Evolutionary conservation across 2,888 invertebrate genomes (phyloP), one percentile per base, ranked within the genome.

Genomic region (Cheilosia grossa): DNA sequence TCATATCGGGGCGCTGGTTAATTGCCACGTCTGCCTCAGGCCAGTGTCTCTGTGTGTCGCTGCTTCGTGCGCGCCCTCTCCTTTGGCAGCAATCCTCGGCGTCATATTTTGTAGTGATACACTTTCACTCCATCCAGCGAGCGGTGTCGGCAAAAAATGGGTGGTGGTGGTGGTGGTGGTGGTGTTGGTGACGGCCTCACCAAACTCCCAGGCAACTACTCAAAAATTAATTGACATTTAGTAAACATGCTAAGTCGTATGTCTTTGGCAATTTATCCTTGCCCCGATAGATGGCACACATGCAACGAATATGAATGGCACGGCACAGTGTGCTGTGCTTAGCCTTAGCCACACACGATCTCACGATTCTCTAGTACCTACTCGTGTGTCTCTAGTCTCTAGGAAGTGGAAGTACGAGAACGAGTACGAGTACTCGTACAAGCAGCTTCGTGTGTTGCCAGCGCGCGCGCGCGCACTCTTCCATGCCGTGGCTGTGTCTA

Each of bases 171-270:
- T n/a, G 82, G 66, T 74, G 59, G 70, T 56, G 33, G 42, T n/a
- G 82, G 66, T 74, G 59, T 66, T 56, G 33, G 42, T 30, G 58
- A 56, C 42, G 56, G 53, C 49, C 63, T 61, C 37, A 75, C 49
- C 72, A 54, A 59, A 61, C 74, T 85, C 70, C 24, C 75, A 64
- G 72, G 67, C 72, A 85, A 85, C 81, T 80, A 86, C 86, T 86
- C 86, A 86, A 82, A 86, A 86, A 86, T 86, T 86, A 86, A 86
- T 86, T 82, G 86, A 81, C 86, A 82, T 86, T 80, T 82, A 82
- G 86, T 86, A 86, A 86, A 86, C 86, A 86, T 78, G 86, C 82
- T 77, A 85, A 85, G 81, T 81, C 75, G 85, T 85, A 85, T 85
- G 85, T 85, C 85, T 85, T 72, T 80, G 75, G 75, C 81, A 81